Base-by-base conservation (phyloP, 2,797 vertebrate genomes). In the Enteromius treurensis region DNA sequence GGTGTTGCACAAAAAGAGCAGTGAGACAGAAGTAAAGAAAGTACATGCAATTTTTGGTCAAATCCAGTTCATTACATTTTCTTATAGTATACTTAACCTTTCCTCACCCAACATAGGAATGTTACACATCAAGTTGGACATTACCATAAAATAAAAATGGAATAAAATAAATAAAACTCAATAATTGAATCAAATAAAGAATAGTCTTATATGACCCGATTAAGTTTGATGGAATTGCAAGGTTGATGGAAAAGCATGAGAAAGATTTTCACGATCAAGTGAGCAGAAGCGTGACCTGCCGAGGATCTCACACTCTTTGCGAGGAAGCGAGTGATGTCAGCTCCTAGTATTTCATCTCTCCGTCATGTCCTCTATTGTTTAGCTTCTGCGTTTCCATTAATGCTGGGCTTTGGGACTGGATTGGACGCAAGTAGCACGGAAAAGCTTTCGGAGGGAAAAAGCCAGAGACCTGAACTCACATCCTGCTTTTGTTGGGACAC, bases 401-500 rank as follows among this genome's bases (percentile, higher is more conserved):
- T 76, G 71, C 58, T 87, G 62, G 87, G 84, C 55, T 86, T 71
- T 76, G 76, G 71, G 53, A 87, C 26, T 85, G 87, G 37, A 83
- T 62, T 78, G 87, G 79, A 89, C 75, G 21, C 78, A 86, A 85
- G 82, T 53, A 64, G 77, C 77, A 87, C 68, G 84, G 91, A 88
- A 90, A 86, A 78, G 86, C 87, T 83, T 87, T 85, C 73, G 14
- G 79, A 47, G 74, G 76, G 70, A 71, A 85, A 74, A 87, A 87
- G 74, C 87, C 89, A 62, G 80, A 58, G 47, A 89, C 89, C 90
- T 90, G 85, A 92, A 87, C 87, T 91, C 91, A 92, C 86, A 89
- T 95, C 94, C 94, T 92, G 91, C 91, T 93, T 94, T 94, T 94
- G 94, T 94, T 93, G 89, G 89, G 89, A 86, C 77, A 73, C 82